Conservation (phyloP, 2,888 invertebrate species). For the Argynnis bischoffii region DNA sequence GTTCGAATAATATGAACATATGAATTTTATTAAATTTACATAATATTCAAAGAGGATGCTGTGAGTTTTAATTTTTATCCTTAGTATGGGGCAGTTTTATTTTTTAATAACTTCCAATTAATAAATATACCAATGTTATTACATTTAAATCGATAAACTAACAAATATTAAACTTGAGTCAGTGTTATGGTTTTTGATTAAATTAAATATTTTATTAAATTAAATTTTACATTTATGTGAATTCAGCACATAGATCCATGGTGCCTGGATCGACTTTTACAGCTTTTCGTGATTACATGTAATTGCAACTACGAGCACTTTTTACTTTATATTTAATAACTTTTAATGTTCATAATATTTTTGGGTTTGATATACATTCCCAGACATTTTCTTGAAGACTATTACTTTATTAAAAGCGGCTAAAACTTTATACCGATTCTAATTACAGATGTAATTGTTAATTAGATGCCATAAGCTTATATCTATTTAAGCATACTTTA, state of each 20-base stretch:
- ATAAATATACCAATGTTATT: neutral
- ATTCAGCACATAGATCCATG: too few species aligned
- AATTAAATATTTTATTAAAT: too few species aligned
- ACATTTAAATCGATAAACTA: neutral
- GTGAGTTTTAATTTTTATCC: too few species aligned
- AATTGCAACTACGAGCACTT: too few species aligned
- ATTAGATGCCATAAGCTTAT: slow-evolving; percentile 48
- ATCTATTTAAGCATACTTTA: slow-evolving; percentile 9
- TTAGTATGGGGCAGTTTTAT: too few species aligned
- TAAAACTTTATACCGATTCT: slow-evolving; percentile 49
- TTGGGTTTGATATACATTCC: neutral
- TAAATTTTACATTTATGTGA: too few species aligned
- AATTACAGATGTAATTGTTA: slow-evolving; percentile 47
- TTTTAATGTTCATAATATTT: neutral
- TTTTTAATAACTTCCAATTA: neutral
- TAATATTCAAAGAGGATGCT: neutral
- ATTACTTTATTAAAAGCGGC: slow-evolving; percentile 2
- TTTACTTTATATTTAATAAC: neutral
- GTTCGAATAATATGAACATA: neutral
- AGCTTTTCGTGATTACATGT: too few species aligned
- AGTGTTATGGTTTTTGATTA: too few species aligned
- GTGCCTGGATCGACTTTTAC: too few species aligned
- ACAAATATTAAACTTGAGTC: neutral
- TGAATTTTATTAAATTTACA: neutral
- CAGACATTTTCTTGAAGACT: slow-evolving; percentile 13